Base-by-base conservation (phyloP, 2,888 invertebrate species). In the Oasisia sp. region DNA sequence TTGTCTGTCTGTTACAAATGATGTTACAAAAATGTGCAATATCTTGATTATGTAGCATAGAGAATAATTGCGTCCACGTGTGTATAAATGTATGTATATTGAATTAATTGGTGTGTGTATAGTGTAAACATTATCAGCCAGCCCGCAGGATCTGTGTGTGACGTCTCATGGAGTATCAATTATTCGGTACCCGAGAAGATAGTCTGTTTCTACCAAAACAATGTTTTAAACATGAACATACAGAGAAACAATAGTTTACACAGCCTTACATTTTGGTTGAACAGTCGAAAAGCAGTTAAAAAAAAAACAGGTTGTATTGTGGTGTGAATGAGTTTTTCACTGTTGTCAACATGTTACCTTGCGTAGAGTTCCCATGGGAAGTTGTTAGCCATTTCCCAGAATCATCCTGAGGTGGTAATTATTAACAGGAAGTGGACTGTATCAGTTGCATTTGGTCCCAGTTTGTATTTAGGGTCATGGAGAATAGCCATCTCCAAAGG, bases 1-100 rank as follows among this genome's bases (percentile, higher is more conserved):
- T 27, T 19, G 27, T 74, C 5, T 5, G 27, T 19, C 27, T 27
- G 19, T 74, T 74, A 74, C 74, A 74, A 74, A 74, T 19, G 74
- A 74, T 74, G 74, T 74, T 74, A 2, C 14, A 7, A 74, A 74
- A 74, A 74, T 74, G 74, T 74, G 74, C 74, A 74, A 74, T 74
- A 74, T 74, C 14, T 74, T 74, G 74, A 27, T 74, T 74, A 27
- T 74, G 74, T 74, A 27, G 27, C 19, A 19, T 74, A 74, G n/a
- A 27, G 74, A 27, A 4, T 74, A 74, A 27, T 74, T 74, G 74
- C 74, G 74, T 74, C 74, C 74, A 74, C n/a, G 27, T 74, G 74
- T 74, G 74, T 74, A 74, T 19, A 74, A 74, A 74, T 74, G 74
- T 27, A n/a, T 74, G 74, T 74, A 74, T 74, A 74, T 74, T n/a